phyloP scores from a whole-genome alignment of 2,797 vertebrate genomes.

The Sorex maritimensis region DNA sequence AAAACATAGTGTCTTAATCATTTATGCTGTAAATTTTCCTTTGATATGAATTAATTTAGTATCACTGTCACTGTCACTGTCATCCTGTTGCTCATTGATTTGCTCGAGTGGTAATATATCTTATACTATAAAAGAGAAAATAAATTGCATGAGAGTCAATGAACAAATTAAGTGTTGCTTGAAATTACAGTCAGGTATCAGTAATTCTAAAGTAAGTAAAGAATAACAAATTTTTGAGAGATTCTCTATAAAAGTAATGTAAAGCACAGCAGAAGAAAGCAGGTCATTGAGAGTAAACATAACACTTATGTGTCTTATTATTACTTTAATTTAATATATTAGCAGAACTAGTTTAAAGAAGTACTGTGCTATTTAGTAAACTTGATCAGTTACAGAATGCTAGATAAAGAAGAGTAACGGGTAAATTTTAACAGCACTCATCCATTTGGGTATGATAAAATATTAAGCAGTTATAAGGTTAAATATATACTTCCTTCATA shows the following conservation, averaged over 20 bases:
- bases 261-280: background rate
- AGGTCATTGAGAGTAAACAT: background rate
- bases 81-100: no score
- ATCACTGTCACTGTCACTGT: no score
- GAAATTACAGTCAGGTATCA: background rate
- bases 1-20: background rate
- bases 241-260: background rate
- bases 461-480: background rate
- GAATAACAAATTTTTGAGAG: background rate
- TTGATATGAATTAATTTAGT: background rate
- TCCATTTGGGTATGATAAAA: background rate
- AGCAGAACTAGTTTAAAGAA: background rate
- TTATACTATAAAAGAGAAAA: no score
- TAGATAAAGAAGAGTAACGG: background rate
- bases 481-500: accelerated
- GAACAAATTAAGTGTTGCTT: background rate
- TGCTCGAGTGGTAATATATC: no score
- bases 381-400: background rate
- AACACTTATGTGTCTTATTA: background rate
- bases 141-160: no score
- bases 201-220: background rate
- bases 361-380: background rate
- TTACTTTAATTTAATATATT: background rate
- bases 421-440: background rate
- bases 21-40: background rate